Conservation (phyloP, 1,140 invertebrate species). For the Brachionus angularis region DNA sequence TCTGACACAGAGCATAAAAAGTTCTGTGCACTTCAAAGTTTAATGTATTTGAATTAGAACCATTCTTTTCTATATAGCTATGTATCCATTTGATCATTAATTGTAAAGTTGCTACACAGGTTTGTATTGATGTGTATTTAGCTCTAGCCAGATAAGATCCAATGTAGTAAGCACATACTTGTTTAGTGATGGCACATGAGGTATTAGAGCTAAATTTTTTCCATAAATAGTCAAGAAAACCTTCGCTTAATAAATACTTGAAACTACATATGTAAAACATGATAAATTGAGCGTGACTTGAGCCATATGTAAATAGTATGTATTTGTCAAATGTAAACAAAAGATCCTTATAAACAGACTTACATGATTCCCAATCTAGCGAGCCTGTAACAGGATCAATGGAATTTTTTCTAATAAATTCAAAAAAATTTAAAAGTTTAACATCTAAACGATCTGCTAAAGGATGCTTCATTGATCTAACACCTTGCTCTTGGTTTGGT, state of each 20-base stretch:
- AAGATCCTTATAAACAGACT: conserved; percentile 58
- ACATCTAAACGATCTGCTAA: conserved; percentile 65
- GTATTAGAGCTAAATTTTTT: conserved; percentile 68
- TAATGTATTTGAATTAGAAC: conserved; percentile 59
- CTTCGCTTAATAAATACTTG: conserved; percentile 64
- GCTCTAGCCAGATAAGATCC: conserved; percentile 70
- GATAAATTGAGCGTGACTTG: conserved; percentile 72
- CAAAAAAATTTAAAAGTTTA: conserved; percentile 64
- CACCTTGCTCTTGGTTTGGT: conserved; percentile 48
- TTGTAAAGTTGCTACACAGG: conserved; percentile 64
- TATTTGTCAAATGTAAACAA: conserved; percentile 68
- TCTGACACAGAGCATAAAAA: conserved; percentile 83
- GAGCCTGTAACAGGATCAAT: conserved; percentile 47
- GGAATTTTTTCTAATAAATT: conserved; percentile 62
- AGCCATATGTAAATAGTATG: conserved; percentile 69
- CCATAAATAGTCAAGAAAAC: conserved; percentile 71
- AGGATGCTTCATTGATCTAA: conserved; percentile 56
- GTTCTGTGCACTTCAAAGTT: conserved; percentile 69
- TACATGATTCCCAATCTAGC: conserved; percentile 57
- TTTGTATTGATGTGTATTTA: conserved; percentile 66
- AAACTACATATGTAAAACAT: conserved; percentile 72
- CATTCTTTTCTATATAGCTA: conserved; percentile 66
- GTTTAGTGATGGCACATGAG: conserved; percentile 65
- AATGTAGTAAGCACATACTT: conserved; percentile 69
- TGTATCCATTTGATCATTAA: conserved; percentile 71